Evolutionary conservation across 2,888 invertebrate genomes (phyloP), one percentile per base, ranked within the genome.

Genomic region (Linnaemya tessellans): DNA sequence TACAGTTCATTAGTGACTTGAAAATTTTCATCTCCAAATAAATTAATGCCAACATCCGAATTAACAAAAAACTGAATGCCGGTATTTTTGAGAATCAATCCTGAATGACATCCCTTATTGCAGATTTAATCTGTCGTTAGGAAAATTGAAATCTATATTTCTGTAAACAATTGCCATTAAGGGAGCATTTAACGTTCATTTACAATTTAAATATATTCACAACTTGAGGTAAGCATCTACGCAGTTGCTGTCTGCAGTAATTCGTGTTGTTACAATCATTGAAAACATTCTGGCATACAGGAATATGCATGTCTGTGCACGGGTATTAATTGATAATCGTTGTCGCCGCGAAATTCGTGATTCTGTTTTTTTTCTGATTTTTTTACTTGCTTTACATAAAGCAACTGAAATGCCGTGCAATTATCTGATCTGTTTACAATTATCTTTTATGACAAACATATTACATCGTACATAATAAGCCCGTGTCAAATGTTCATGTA

Each of bases 41-140:
- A n/a, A n/a, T n/a, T n/a, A n/a, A n/a, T n/a, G n/a, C n/a, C n/a
- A n/a, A n/a, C n/a, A n/a, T n/a, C n/a, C n/a, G n/a, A n/a, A n/a
- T n/a, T n/a, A n/a, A n/a, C n/a, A n/a, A n/a, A n/a, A n/a, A n/a
- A n/a, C n/a, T n/a, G n/a, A n/a, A n/a, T n/a, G n/a, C n/a, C n/a
- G n/a, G n/a, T n/a, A n/a, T n/a, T n/a, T n/a, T n/a, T n/a, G n/a
- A n/a, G n/a, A n/a, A n/a, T n/a, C n/a, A n/a, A n/a, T n/a, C n/a
- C n/a, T n/a, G n/a, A n/a, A n/a, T n/a, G n/a, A n/a, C n/a, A n/a
- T n/a, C n/a, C n/a, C n/a, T 67, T 64, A 58, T 58, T 58, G 77
- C 82, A 58, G 82, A 82, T 82, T 77, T 77, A 82, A 77, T 82
- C 75, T 82, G 82, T 77, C 82, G 41, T 70, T 77, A 77, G 49